Evolutionary conservation across 2,797 vertebrate genomes (phyloP).

Genomic region (Petrocephalus schoutedeni): DNA sequence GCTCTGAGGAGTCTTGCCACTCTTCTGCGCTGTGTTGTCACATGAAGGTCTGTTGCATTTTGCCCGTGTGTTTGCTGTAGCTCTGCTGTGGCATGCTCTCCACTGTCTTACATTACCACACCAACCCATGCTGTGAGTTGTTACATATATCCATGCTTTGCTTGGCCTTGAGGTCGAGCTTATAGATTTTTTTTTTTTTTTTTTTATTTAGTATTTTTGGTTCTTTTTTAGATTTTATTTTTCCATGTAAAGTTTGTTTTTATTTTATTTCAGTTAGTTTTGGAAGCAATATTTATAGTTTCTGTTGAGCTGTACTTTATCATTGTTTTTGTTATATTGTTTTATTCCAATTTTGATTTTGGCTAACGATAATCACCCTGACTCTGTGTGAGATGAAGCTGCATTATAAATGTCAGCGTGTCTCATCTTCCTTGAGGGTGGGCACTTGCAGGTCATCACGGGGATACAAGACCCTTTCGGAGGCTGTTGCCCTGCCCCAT

Average conservation of each 20-base stretch:
- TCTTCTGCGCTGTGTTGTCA: neutral
- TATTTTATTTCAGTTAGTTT: neutral
- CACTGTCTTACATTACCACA: neutral
- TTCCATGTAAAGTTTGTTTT: too few relatives aligned
- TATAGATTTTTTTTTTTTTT: neutral
- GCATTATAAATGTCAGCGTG: constrained; percentile 17
- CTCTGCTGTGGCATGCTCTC: neutral
- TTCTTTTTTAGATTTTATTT: too few relatives aligned
- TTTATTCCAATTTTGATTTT: neutral
- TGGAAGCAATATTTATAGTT: neutral
- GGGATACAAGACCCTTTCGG: constrained; percentile 40
- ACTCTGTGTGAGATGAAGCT: neutral
- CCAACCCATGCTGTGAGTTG: neutral
- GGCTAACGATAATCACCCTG: neutral
- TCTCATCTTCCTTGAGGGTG: constrained; percentile 60
- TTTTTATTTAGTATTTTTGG: neutral
- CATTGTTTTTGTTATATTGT: neutral
- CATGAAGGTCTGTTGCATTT: neutral
- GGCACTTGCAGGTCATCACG: constrained; percentile 55
- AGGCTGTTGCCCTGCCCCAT: constrained; percentile 35
- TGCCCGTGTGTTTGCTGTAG: neutral
- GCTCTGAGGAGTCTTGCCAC: neutral
- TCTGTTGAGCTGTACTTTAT: neutral
- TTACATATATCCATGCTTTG: constrained; percentile 30
- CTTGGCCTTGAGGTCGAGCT: constrained; percentile 20